These are phyloP conservation scores for Euspilapteryx auroguttella DNA, from an alignment of 2,888 invertebrate species.

Conservation along the genomic window DNA sequence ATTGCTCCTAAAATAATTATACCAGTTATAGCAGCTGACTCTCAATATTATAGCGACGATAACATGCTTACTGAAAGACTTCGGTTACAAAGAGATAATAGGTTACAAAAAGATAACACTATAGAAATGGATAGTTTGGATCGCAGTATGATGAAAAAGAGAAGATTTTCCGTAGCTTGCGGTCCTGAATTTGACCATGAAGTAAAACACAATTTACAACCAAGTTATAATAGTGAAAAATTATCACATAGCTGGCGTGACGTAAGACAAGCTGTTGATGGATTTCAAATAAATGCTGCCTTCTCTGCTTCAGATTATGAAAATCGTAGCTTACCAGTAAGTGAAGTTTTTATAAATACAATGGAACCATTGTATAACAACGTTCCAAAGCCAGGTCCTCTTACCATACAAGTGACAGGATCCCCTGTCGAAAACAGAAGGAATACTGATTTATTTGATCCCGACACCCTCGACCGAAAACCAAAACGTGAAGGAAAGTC, in stretches of 20 bases:
- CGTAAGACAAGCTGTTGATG: conserved; percentile 23
- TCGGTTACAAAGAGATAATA: conserved; percentile 17
- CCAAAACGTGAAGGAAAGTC: conserved; percentile 46
- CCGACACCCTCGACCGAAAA: conserved; percentile 82
- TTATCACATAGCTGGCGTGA: conserved; percentile 45
- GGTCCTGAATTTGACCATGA: conserved; percentile 42
- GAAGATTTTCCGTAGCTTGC: conserved; percentile 41
- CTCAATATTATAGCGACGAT: conserved; percentile 37
- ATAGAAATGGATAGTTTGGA: conserved; percentile 43
- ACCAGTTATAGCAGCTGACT: conserved; percentile 43
- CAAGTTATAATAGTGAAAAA: conserved; percentile 19
- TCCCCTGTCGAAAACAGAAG: conserved; percentile 69
- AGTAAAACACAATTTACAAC: conserved; percentile 17
- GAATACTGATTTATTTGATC: conserved; percentile 77
- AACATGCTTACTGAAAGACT: conserved; percentile 20
- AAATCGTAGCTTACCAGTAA: conserved; percentile 47
- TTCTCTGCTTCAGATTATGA: conserved; percentile 7
- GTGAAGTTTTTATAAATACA: conserved; percentile 71
- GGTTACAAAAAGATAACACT: conserved; percentile 17
- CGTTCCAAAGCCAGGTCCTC: conserved; percentile 67
- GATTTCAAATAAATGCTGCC: conserved; percentile 12
- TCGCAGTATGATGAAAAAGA: conserved; percentile 22
- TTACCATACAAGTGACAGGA: conserved; percentile 81
- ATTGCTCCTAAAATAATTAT: conserved; percentile 38
- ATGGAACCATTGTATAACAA: conserved; percentile 57